phyloP scores from a whole-genome alignment of 2,797 vertebrate species.

The Dryobates pubescens region DNA sequence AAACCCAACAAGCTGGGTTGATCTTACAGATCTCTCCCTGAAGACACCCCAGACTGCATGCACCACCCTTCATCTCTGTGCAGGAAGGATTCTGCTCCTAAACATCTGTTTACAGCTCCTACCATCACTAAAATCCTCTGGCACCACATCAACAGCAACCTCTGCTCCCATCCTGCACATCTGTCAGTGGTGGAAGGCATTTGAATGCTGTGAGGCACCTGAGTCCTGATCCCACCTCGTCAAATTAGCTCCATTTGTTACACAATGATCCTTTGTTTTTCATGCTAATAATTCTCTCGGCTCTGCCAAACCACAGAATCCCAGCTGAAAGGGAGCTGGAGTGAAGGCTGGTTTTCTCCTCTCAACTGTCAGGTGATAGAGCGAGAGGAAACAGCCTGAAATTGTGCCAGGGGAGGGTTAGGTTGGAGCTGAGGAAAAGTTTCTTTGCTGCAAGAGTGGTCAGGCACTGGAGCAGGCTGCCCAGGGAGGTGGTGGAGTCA shows the following conservation, averaged over 20 bases:
- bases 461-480: no score
- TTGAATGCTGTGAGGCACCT: fast-evolving
- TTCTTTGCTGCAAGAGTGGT: no score
- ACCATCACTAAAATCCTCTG: fast-evolving
- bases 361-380: no score
- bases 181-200: background rate
- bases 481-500: no score
- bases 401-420: no score
- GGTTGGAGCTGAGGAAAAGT: no score
- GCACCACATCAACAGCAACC: background rate
- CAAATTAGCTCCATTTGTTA: background rate
- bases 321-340: no score
- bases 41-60: fast-evolving
- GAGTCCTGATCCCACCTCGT: background rate
- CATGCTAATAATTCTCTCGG: background rate
- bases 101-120: background rate
- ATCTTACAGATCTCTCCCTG: background rate
- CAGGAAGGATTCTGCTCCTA: background rate
- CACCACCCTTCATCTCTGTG: fast-evolving
- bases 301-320: background rate
- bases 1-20: background rate
- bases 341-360: no score
- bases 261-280: background rate
- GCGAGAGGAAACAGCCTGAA: no score
- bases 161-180: background rate